Conservation (phyloP, 2,888 invertebrate genomes). For the Temnothorax ravouxi region DNA sequence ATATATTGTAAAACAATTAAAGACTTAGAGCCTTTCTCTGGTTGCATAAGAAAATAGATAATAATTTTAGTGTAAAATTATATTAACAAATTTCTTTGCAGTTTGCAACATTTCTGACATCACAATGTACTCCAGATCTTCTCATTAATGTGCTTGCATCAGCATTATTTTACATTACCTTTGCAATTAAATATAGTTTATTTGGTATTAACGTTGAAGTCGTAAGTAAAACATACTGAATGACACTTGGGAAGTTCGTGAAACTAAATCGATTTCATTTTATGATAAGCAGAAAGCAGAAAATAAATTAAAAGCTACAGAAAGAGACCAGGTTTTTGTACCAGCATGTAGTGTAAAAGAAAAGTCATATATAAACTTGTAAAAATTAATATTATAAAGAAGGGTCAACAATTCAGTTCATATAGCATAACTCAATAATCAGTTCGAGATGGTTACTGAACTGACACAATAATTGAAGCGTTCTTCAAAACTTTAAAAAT, state of each 20-base stretch:
- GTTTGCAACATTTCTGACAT: neutral
- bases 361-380: no score
- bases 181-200: neutral
- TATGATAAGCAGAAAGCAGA: neutral
- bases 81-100: neutral
- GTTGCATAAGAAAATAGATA: no score
- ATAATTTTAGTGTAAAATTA: neutral
- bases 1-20: neutral
- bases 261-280: neutral
- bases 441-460: no score
- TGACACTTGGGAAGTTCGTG: neutral
- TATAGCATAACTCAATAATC: no score
- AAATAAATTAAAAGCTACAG: neutral
- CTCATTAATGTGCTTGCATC: neutral
- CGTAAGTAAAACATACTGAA: slow-evolving; percentile 3
- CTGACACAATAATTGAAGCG: neutral
- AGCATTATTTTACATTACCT: neutral
- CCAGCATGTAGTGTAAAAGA: no score
- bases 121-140: neutral
- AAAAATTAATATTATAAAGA: no score
- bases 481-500: neutral
- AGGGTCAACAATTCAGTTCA: no score
- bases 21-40: neutral
- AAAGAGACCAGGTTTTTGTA: neutral
- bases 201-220: neutral